Evolutionary conservation across 2,888 invertebrate species (phyloP), one percentile per base, ranked within the genome.

Genomic region (Ophion obscuratus): DNA sequence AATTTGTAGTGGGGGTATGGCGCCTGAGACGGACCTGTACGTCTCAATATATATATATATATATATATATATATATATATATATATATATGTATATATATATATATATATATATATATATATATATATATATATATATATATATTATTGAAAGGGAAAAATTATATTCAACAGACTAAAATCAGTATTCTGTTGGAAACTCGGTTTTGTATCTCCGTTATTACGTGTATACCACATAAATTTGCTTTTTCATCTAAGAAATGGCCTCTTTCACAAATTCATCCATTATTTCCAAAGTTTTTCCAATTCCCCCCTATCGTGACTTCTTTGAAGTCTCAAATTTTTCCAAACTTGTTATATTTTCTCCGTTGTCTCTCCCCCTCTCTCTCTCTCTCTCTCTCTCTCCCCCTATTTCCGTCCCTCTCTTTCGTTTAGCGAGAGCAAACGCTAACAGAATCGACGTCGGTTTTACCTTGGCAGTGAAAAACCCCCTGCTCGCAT

Each of bases 391-490:
- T 36, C 20, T 27, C 20, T 44, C n/a, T 40, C 53, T 62, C 57
- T 61, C 66, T 66, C 36, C 0, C 17, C 2, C 27, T 64, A 14
- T 27, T n/a, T 57, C 14, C 24, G 27, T 27, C 20, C 31, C n/a
- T 40, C 53, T 62, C 57, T 61, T 59, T 66, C 36, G 44, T 67
- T 47, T 73, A 44, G 64, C 62, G 74, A 36, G 68, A 81, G 81
- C 11, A 31, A 66, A 24, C 67, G 66, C 61, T 73, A 73, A 81
- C n/a, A 27, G 24, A 27, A 40, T 27, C 44, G 24, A 44, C 40
- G n/a, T 31, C 53, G 40, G 77, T 68, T 61, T 68, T 62, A 77
- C 73, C 80, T 76, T 83, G 79, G 74, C 81, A 85, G n/a, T 85
- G 85, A 86, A 83, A 86, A 77, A 44, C 27, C 59, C 31, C 61